Evolutionary conservation across 30 jellyfish, hydroid and myxozoan species (phyloP), one percentile per base, ranked within the genome.

Genomic region (Aurelia sp.): DNA sequence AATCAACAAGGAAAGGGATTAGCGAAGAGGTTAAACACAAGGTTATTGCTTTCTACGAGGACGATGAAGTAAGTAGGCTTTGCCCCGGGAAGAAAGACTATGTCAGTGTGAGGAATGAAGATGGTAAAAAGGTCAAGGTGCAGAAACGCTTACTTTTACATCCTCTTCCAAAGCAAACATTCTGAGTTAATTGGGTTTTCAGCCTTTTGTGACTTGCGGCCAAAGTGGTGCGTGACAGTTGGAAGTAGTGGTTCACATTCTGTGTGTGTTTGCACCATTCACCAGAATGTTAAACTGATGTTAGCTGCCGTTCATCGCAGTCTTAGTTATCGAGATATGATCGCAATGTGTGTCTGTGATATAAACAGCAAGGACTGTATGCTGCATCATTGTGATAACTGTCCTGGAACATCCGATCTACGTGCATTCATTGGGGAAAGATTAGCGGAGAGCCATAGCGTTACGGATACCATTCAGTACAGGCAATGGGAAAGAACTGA

Each of bases 341-440:
- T n/a, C n/a, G n/a, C n/a, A n/a, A n/a, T n/a, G n/a, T n/a, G n/a
- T n/a, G n/a, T n/a, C n/a, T n/a, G n/a, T n/a, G n/a, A n/a, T n/a
- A 67, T 67, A 10, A 5, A 8, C 58, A n/a, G 61, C 18, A 58
- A 27, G 80, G 41, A 76, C 60, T 76, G 88, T 55, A 76, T 58
- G 88, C 17, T 76, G 20, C 88, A 76, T 22, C 52, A 60, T 22
- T 76, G 88, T 51, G 60, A 53, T 24, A 27, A 55, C 58, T 76
- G 83, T 58, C 79, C 88, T 24, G 35, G 41, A 40, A 51, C 31
- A 38, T 74, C 13, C 30, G 47, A 30, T 13, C 20, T 73, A 50
- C 20, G 30, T 21, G 31, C 6, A 5, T 50, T 35, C 19, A 38
- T 73, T 40, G 41, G 13, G 20, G 48, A 57, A 5, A n/a, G 16